Conservation (phyloP, 2,113 vertebrate species). For the Lophotis ruficrista region DNA sequence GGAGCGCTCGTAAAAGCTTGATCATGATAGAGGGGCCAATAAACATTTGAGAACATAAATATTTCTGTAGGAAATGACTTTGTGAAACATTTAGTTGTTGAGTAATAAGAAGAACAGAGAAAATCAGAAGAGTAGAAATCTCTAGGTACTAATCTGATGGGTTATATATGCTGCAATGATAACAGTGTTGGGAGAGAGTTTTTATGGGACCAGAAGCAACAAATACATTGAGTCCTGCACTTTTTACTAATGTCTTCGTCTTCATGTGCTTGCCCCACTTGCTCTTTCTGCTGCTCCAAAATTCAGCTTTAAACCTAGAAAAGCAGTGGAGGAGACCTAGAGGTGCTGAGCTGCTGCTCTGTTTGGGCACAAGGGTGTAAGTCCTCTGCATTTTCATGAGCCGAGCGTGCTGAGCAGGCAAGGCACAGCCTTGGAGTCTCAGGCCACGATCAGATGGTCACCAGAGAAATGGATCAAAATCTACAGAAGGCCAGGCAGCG, state of each 20-base stretch:
- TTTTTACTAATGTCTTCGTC: background rate
- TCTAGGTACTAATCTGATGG: constrained; percentile 52
- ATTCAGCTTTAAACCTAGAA: background rate
- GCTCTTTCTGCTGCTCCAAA: background rate
- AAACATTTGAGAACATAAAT: constrained; percentile 72
- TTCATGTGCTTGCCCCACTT: background rate
- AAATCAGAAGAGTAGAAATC: constrained; percentile 46
- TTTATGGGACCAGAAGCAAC: constrained; percentile 15
- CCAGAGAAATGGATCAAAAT: background rate
- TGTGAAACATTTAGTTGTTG: constrained; percentile 69
- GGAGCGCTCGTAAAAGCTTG: constrained; percentile 72
- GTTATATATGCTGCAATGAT: constrained; percentile 4
- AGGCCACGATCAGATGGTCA: background rate
- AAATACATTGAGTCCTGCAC: background rate
- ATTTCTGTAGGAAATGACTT: constrained; percentile 70
- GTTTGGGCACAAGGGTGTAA: background rate
- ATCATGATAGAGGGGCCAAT: constrained; percentile 71
- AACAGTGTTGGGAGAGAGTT: constrained; percentile 22
- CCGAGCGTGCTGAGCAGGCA: background rate
- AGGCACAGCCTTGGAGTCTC: background rate
- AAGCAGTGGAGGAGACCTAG: background rate
- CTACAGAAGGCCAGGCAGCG: background rate
- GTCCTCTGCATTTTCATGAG: background rate
- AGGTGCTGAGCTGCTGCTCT: background rate
- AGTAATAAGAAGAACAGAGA: constrained; percentile 67